A percentile compares a stretch with the other conserved stretches of the same genome.
Conservation (phyloP, 2,888 invertebrate genomes). For the Leucania comma region DNA sequence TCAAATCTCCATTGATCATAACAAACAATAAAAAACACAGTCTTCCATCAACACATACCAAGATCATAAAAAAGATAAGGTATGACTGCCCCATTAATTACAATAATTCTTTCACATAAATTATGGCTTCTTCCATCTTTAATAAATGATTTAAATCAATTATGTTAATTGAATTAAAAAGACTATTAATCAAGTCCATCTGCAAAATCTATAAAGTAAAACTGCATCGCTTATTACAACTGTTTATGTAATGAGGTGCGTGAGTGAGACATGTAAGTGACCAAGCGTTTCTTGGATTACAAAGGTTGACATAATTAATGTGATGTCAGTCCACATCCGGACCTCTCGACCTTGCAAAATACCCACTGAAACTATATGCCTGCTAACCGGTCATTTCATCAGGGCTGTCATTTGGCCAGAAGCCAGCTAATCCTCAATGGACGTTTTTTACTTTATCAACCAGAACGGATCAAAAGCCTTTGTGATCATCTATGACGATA, state of each 20-base stretch:
- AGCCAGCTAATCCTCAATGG: background rate
- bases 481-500: background rate
- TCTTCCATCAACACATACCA: conserved; percentile 27
- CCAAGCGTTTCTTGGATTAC: conserved; percentile 77
- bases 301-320: conserved; percentile 78
- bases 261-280: conserved; percentile 62
- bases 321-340: conserved; percentile 74
- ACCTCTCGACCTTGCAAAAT: conserved; percentile 72
- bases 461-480: conserved; percentile 18
- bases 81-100: conserved; percentile 29
- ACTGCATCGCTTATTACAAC: conserved; percentile 16
- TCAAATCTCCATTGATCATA: conserved; percentile 10
- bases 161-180: conserved; percentile 32
- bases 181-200: conserved; percentile 39
- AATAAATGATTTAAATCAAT: conserved; percentile 29
- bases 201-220: background rate
- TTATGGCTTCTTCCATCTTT: conserved; percentile 24
- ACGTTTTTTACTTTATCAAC: conserved; percentile 2
- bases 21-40: conserved; percentile 19
- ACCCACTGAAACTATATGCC: conserved; percentile 24
- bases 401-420: conserved; percentile 35
- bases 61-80: conserved; percentile 31
- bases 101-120: conserved; percentile 35
- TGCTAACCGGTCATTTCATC: conserved; percentile 31
- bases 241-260: conserved; percentile 35